A percentile compares a stretch with the other conserved stretches of the same genome.
Evolutionary conservation across 2,888 invertebrate species (phyloP).

Genomic region (Lamellibrachia columna): DNA sequence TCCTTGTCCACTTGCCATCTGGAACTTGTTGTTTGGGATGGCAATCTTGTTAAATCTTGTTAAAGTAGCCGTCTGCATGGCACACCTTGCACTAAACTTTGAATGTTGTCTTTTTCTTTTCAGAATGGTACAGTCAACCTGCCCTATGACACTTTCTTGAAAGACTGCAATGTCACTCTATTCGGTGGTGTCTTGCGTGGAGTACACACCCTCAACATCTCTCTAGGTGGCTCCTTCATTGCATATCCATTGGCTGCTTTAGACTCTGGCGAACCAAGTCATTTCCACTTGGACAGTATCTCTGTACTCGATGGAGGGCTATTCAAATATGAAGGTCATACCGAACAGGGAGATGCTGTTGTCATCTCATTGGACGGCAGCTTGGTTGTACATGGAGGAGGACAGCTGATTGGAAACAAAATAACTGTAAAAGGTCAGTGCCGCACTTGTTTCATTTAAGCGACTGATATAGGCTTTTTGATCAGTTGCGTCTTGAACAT

Average conservation of each 20-base stretch:
- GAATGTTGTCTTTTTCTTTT: not conserved
- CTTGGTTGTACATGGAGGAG: constrained; percentile 48
- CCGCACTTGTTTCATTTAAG: not conserved
- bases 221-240: constrained; percentile 46
- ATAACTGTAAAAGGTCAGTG: not conserved
- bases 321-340: constrained; percentile 45
- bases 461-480: not conserved
- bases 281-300: constrained; percentile 44
- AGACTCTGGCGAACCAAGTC: constrained; percentile 36
- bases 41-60: no score
- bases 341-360: constrained; percentile 40
- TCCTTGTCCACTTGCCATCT: no score
- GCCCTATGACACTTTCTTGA: constrained; percentile 48
- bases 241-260: constrained; percentile 46
- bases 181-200: constrained; percentile 49
- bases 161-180: constrained; percentile 41
- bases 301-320: constrained; percentile 43
- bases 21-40: no score
- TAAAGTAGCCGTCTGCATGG: not conserved
- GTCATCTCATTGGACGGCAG: constrained; percentile 43
- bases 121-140: constrained; percentile 50
- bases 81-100: not conserved
- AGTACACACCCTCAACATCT: constrained; percentile 48
- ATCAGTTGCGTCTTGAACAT: not conserved
- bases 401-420: constrained; percentile 46